Evolutionary conservation across 2,888 invertebrate genomes (phyloP), one percentile per base, ranked within the genome.

Genomic region (Cremastinae sp.): DNA sequence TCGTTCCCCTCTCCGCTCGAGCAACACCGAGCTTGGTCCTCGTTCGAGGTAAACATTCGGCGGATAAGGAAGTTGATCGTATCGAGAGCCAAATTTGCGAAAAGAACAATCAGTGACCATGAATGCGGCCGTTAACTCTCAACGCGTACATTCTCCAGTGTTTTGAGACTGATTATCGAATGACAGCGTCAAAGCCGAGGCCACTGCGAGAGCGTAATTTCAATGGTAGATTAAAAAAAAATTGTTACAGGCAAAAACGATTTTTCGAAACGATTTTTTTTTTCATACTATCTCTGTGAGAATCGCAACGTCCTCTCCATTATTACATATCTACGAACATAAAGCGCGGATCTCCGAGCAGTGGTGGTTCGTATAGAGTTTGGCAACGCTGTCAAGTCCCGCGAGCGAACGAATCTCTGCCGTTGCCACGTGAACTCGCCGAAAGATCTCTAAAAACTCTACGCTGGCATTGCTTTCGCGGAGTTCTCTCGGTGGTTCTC

Each of bases 341-440:
- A 49, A 20, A 9, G 18, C 3, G 1, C 1, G 20, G 28, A 14
- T 16, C 2, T 39, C 45, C 37, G 28, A 10, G 22, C 10, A 18
- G 55, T 49, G 41, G 39, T 3, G 47, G 51, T 20, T 58, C 18
- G 45, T 43, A 9, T 14, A 43, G 22, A 55, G 58, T 66, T 75
- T 80, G 79, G 79, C 79, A 80, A 80, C 79, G 64, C 71, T 73
- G 80, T 69, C 20, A 28, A 22, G 45, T 59, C 58, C 28, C 39
- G 39, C 75, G 74, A 64, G 47, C 71, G 28, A 28, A 70, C 73
- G 79, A 79, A 80, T 78, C 78, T 79, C 74, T 74, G 78, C 76
- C 74, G 78, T 80, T 80, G 79, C 79, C 79, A 80, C 80, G 78
- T 80, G 75, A 80, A 80, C 74, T 72, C 74, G 65, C 76, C 76